A percentile compares a stretch with the other conserved stretches of the same genome.
Evolutionary conservation across 2,797 vertebrate species (phyloP).

Genomic region (Syngnathus acus): DNA sequence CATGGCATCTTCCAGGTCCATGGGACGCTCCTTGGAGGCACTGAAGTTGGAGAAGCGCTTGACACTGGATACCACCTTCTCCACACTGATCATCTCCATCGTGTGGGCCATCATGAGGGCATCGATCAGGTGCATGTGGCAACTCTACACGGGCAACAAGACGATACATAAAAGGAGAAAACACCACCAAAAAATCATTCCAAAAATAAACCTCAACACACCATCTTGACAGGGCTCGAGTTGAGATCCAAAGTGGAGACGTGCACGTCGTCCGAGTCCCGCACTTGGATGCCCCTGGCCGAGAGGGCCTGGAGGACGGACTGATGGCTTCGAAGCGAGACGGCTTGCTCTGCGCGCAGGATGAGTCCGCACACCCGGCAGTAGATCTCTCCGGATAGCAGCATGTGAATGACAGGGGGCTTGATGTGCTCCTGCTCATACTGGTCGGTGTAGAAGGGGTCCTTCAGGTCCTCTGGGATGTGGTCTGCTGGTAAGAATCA

Average conservation of each 20-base stretch:
- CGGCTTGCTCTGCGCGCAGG: slow-evolving; percentile 81
- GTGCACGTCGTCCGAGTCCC: slow-evolving; percentile 79
- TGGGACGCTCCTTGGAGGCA: slow-evolving; percentile 88
- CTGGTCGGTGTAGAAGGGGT: slow-evolving; percentile 92
- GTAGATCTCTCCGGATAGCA: slow-evolving; percentile 90
- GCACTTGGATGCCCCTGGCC: slow-evolving; percentile 87
- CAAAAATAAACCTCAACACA: slow-evolving; percentile 50
- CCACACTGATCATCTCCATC: slow-evolving; percentile 90
- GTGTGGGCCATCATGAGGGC: slow-evolving; percentile 91
- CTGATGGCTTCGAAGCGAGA: slow-evolving; percentile 80
- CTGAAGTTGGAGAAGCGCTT: slow-evolving; percentile 88
- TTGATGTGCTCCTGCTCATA: slow-evolving; percentile 98
- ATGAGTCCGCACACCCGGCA: slow-evolving; percentile 86
- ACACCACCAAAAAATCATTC: not conserved
- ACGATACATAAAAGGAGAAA: not conserved
- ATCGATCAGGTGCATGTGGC: slow-evolving; percentile 92
- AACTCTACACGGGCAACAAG: slow-evolving; percentile 63
- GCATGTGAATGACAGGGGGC: slow-evolving; percentile 80
- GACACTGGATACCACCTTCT: slow-evolving; percentile 86
- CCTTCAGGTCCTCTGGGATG: slow-evolving; percentile 83
- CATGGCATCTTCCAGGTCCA: slow-evolving; percentile 90
- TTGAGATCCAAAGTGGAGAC: slow-evolving; percentile 83
- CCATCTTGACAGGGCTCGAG: slow-evolving; percentile 90
- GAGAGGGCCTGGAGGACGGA: slow-evolving; percentile 85
- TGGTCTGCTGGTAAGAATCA: slow-evolving; percentile 69